phyloP scores from a whole-genome alignment of 2,797 vertebrate species.

The Triplophysa yarkandensis region DNA sequence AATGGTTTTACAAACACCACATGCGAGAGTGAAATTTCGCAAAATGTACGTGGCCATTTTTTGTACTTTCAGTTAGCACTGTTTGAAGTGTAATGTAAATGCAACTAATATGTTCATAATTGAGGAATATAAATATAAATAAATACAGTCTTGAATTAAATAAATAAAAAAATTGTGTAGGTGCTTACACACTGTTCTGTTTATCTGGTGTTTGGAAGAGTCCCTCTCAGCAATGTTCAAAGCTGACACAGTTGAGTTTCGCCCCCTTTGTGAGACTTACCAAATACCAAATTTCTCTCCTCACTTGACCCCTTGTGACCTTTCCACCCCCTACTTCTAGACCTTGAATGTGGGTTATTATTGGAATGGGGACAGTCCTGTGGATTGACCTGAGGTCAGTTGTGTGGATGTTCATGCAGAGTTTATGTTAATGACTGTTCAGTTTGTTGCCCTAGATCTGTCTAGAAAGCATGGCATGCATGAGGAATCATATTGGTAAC shows the following conservation, averaged over 20 bases:
- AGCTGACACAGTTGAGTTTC: background rate
- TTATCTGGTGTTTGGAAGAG: background rate
- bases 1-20: too few species aligned
- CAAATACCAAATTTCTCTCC: background rate
- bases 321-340: slow-evolving; percentile 57
- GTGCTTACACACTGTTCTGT: slow-evolving; percentile 14
- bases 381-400: slow-evolving; percentile 68
- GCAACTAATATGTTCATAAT: background rate
- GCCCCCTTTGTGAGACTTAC: background rate
- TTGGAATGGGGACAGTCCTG: slow-evolving; percentile 71
- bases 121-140: slow-evolving; percentile 9
- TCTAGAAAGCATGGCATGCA: background rate
- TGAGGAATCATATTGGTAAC: background rate
- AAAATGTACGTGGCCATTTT: too few species aligned
- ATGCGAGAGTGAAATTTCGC: too few species aligned
- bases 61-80: too few species aligned
- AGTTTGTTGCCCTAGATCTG: background rate
- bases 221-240: background rate
- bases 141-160: too few species aligned
- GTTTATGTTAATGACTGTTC: background rate
- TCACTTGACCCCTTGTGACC: background rate
- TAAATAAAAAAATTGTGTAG: background rate
- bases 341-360: slow-evolving; percentile 77
- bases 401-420: slow-evolving; percentile 28
- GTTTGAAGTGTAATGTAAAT: too few species aligned